A percentile compares a stretch with the other conserved stretches of the same genome.
Conservation (phyloP, 2,113 vertebrate species). For the Alligator sinensis region DNA sequence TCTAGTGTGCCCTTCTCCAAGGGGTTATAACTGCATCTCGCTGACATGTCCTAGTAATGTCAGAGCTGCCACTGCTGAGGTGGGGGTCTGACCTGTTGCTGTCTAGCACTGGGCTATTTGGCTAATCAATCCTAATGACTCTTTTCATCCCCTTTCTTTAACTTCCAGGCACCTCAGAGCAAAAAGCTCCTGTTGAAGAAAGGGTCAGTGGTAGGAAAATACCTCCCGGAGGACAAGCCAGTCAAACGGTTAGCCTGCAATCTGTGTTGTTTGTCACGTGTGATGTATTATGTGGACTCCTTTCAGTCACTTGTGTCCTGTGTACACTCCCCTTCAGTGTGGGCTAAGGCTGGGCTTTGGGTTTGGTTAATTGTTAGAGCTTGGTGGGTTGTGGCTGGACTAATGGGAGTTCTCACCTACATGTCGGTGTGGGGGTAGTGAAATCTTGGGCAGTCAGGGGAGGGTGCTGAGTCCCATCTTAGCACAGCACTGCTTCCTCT, state of each 20-base stretch:
- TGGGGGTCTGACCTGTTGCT: background rate
- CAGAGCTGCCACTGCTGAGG: fast-evolving
- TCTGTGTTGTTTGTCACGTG: constrained; percentile 33
- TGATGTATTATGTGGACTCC: background rate
- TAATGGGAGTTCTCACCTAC: background rate
- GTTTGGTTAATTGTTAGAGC: constrained; percentile 6
- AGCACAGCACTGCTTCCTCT: fast-evolving
- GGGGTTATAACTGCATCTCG: background rate
- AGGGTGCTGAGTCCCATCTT: background rate
- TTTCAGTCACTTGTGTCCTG: background rate
- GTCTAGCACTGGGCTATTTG: background rate
- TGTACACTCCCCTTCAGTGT: background rate
- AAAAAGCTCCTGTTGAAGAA: constrained; percentile 80
- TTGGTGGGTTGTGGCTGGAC: background rate
- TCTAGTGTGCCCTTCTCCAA: background rate
- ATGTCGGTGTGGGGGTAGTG: background rate
- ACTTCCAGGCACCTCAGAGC: constrained; percentile 77
- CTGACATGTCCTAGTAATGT: too few species aligned
- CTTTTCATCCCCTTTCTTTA: constrained; percentile 50
- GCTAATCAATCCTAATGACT: background rate
- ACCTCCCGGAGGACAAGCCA: constrained; percentile 77
- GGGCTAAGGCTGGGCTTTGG: background rate
- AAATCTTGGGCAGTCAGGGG: background rate
- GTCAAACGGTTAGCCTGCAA: constrained; percentile 80
- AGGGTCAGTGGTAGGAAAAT: constrained; percentile 84